These are phyloP conservation scores for Plotosus lineatus DNA, from an alignment of 2,113 vertebrate species.

Conservation along the genomic window DNA sequence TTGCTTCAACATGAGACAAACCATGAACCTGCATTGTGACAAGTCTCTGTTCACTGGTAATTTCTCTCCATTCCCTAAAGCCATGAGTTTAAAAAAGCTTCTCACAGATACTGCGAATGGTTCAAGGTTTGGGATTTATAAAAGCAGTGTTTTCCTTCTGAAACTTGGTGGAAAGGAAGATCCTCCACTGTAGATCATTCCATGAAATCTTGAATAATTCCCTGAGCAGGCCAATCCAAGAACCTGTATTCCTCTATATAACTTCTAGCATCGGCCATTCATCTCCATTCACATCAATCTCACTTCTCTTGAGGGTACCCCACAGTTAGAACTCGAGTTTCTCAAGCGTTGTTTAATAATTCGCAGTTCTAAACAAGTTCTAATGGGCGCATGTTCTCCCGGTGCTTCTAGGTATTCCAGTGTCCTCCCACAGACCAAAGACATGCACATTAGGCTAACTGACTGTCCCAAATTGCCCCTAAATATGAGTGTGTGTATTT, in stretches of 20 bases:
- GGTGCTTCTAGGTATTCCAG: no score
- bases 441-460: no score
- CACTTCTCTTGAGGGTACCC: neutral
- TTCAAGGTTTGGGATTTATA: neutral
- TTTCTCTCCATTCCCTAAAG: no score
- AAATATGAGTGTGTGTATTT: no score
- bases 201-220: neutral
- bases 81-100: no score
- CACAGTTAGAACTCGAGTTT: neutral
- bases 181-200: neutral
- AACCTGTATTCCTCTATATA: neutral
- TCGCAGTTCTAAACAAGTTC: neutral
- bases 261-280: neutral
- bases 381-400: neutral
- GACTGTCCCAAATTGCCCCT: no score
- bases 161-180: neutral
- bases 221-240: no score
- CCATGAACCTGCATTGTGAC: neutral
- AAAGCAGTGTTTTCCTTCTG: neutral
- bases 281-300: neutral
- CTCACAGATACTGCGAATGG: neutral
- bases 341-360: neutral
- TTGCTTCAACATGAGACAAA: neutral
- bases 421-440: no score
- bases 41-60: neutral